Evolutionary conservation across 1,140 invertebrate species (phyloP), one percentile per base, ranked within the genome.

Genomic region (Hirudo medicinalis): DNA sequence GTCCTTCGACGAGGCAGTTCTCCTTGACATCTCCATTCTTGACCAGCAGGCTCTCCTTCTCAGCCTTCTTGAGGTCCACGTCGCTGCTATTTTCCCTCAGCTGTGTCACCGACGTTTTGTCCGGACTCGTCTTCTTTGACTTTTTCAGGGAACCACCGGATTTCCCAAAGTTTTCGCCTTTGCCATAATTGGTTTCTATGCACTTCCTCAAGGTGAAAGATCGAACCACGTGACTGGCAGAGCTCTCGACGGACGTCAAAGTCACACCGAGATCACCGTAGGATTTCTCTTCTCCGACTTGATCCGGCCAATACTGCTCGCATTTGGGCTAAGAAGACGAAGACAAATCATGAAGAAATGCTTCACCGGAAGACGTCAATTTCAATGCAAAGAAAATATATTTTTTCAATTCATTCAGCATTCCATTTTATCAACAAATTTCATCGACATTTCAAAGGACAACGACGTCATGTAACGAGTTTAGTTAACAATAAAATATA

Each of bases 221-320:
- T 63, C 57, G 22, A 20, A 63, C 29, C 2, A 63, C 57, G 57
- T 63, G 86, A 40, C 99, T 85, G 80, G 93, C 89, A 86, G 99
- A 97, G 0, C 92, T 87, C 78, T 94, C 91, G 83, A 93, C 91
- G 79, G 89, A 88, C 43, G 91, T 80, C 68, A 92, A 80, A 75
- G 87, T 89, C 5, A 96, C 91, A 83, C 91, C 89, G 77, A 95
- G 89, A 19, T 90, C 87, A 78, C 94, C 92, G 27, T 88, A 89
- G 79, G 92, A 90, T 0, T 86, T 85, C 20, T 91, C 91, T 74
- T 86, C 87, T 83, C 93, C 84, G 75, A 88, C 85, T n/a, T 86
- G 91, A 32, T 71, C 71, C 73, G 92, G 92, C 92, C 92, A 95
- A 79, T 96, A 96, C 90, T 91, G 90, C 82, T 94, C 92, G 84